Base-by-base conservation (phyloP, 2,888 invertebrate genomes). In the Panorpa germanica region DNA sequence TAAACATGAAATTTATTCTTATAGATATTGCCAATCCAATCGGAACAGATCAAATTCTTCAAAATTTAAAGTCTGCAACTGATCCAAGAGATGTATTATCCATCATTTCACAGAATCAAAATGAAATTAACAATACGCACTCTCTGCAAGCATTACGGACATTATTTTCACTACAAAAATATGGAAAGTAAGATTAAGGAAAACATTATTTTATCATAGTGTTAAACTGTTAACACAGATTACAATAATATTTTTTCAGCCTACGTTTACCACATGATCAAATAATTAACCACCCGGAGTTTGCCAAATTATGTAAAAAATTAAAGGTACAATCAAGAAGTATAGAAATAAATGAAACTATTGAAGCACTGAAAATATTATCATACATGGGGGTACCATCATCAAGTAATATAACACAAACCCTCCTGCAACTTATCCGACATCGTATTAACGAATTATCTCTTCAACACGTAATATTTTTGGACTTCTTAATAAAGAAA, bases 351-450 rank as follows among this genome's bases (percentile, higher is more conserved):
- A 45, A 57, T 33, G 68, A 73, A 31, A 50, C 60, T 0, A 55
- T 75, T 2, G 64, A 65, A 35, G 61, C 65, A 1, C 47, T 67
- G 5, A 73, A 70, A 51, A 50, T 63, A 1, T 47, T 75, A 2
- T 53, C 57, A 1, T 65, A 53, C 42, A 51, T 76, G 4, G 57
- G 63, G 7, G 63, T 73, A 0, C 61, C 69, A 2, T 50, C 57
- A 0, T 55, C 65, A 20, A 65, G 66, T 25, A 47, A 62, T 2
- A 60, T 77, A 16, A 52, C 67, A 11, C 69, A 71, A 47, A 61
- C 64, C 1, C 47, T 75, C 34, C 52, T 78, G 8, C 70, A 76
- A 43, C 49, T 73, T 21, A 47, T 77, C 10, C 50, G 70, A 25
- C 55, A 61, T 30, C 61, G 64, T 36, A 56, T 75, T 8, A 74